Evolutionary conservation across 1,140 invertebrate genomes (phyloP).

Genomic region (Halesus radiatus): DNA sequence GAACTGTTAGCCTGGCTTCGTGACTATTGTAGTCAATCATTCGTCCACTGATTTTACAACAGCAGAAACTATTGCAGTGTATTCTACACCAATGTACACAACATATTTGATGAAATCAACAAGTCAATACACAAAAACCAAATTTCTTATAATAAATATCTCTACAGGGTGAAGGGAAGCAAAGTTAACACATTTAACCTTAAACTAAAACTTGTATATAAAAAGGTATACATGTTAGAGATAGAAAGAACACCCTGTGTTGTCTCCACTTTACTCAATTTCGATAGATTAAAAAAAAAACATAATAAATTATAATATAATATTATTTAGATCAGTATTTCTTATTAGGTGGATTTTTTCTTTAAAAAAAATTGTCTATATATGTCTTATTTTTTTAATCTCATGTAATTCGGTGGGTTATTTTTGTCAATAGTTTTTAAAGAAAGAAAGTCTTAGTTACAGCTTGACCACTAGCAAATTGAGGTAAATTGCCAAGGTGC

Average conservation of each 20-base stretch:
- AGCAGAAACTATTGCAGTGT: too few relatives aligned
- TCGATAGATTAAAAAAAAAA: neutral
- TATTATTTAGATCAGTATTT: neutral
- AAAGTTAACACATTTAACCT: conserved; percentile 32
- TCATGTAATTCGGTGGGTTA: neutral
- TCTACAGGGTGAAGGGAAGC: conserved; percentile 21
- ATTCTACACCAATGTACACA: neutral
- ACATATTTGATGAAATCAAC: neutral
- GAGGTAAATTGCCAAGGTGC: too few relatives aligned
- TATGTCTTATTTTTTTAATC: neutral
- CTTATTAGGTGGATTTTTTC: neutral
- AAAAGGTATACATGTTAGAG: conserved; percentile 32
- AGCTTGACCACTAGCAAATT: too few relatives aligned
- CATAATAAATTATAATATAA: neutral
- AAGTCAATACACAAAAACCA: neutral
- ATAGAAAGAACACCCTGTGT: conserved; percentile 44
- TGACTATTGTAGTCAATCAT: too few relatives aligned
- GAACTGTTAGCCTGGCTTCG: too few relatives aligned
- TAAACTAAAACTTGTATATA: conserved; percentile 21
- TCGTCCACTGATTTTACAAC: too few relatives aligned
- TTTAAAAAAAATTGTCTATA: too few relatives aligned
- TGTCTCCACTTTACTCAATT: conserved; percentile 24
- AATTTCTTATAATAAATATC: conserved; percentile 14
- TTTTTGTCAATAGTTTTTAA: neutral
- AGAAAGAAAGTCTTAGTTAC: too few relatives aligned